Base-by-base conservation (phyloP, 2,797 vertebrate species). In the Pangasius krempfi region DNA sequence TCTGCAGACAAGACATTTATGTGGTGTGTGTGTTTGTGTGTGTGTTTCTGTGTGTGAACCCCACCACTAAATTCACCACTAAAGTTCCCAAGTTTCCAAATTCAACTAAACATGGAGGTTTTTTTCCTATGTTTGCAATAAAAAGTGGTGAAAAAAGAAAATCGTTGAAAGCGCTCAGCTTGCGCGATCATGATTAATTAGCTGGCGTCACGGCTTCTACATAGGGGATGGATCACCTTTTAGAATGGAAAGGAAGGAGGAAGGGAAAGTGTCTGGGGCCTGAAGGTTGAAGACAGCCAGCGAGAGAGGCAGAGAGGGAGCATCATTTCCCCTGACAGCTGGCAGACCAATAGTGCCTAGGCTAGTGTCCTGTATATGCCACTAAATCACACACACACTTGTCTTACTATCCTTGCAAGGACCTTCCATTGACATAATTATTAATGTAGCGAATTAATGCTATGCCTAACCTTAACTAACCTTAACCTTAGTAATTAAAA, bases 141-240 rank as follows among this genome's bases (percentile, higher is more conserved):
- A 86, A 68, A 88, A 88, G 84, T 37, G 25, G 37, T n/a, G 20
- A 27, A 40, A 40, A 62, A 82, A 30, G n/a, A 76, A 62, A 90
- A 64, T 78, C 84, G 22, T 76, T 88, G 22, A 66, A 85, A 88
- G 37, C 81, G 54, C 27, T 83, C 50, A 52, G 27, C 47, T 87
- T 60, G 68, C 89, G 92, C 92, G 92, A 89, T 92, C 88, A 86
- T 92, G 93, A 94, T 94, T 94, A 95, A 94, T 95, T 94, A 94
- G 92, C 92, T 94, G 93, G 90, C 89, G 88, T 94, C 92, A 93
- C 88, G 50, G 47, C 68, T 81, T 89, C 84, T 89, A 92, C 87
- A 78, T 89, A 92, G 87, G 86, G 86, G 91, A 92, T 90, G 91
- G 92, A 94, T 94, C 90, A 92, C 88, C 91, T 91, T 91, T 93